Percentiles rank a stretch among this genome's conserved stretches.
phyloP scores from a whole-genome alignment of 2,113 vertebrate species.

The Anseranas semipalmata region DNA sequence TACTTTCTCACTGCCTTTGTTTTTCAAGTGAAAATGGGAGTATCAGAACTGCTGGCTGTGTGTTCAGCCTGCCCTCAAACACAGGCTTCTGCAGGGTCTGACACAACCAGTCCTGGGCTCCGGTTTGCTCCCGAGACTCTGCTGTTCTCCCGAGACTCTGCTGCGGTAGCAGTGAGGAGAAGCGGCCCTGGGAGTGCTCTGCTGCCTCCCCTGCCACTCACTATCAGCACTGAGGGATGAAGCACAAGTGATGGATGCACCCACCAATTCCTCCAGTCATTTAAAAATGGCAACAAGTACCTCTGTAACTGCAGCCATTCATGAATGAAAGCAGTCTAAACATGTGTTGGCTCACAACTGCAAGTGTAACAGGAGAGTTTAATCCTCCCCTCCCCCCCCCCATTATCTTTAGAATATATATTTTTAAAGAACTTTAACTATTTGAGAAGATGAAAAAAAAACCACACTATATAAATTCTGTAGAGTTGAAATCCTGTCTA shows the following conservation, averaged over 20 bases:
- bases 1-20: neutral
- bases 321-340: neutral
- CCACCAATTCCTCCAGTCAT: neutral
- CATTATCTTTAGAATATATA: neutral
- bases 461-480: neutral
- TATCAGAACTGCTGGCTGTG: neutral
- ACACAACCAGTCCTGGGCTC: neutral
- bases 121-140: rapidly evolving
- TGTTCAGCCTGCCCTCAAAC: neutral
- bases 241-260: neutral
- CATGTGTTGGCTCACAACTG: neutral
- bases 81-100: neutral
- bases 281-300: slow-evolving; percentile 17
- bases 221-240: neutral
- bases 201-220: neutral
- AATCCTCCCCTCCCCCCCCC: neutral
- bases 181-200: neutral
- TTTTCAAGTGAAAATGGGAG: neutral
- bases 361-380: neutral
- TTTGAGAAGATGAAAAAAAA: neutral
- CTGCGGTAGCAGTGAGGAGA: neutral
- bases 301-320: slow-evolving; percentile 39
- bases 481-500: neutral
- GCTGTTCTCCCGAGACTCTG: neutral
- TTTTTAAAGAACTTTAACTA: neutral